Conservation (phyloP, 2,888 invertebrate genomes). For the Dicyrtoma fusca region DNA sequence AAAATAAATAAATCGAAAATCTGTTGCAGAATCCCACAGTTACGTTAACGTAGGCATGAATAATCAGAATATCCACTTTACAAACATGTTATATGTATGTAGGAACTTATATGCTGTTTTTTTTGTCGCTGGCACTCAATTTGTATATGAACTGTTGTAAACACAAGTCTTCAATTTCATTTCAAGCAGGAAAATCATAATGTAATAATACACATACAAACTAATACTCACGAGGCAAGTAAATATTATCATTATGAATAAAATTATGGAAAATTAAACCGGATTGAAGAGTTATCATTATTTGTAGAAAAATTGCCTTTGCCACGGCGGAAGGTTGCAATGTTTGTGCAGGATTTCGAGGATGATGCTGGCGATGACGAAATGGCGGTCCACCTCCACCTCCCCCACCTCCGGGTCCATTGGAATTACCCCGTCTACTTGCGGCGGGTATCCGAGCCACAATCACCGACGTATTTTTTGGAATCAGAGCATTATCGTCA, state of each 20-base stretch:
- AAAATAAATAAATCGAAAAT: too few species aligned
- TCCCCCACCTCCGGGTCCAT: constrained; percentile 57
- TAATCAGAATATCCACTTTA: too few species aligned
- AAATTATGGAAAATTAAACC: constrained; percentile 25
- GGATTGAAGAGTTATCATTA: constrained; percentile 18
- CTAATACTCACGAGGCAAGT: not conserved
- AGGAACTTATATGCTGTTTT: too few species aligned
- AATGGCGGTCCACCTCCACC: constrained; percentile 36
- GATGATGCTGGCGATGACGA: constrained; percentile 37
- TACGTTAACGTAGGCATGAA: too few species aligned
- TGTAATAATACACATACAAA: not conserved
- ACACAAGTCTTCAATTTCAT: not conserved
- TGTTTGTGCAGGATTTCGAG: constrained; percentile 38
- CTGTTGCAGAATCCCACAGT: too few species aligned
- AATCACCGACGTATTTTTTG: constrained; percentile 95
- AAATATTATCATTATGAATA: not conserved
- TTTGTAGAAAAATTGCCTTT: constrained; percentile 43
- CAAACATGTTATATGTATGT: too few species aligned
- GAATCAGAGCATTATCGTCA: constrained; percentile 87
- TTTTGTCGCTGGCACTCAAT: not conserved
- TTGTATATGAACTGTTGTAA: not conserved
- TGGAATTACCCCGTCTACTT: constrained; percentile 72
- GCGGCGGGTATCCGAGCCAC: constrained; percentile 89
- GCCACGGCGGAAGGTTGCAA: constrained; percentile 39
- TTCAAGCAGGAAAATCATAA: not conserved